Percentiles rank a stretch among this genome's conserved stretches.
Evolutionary conservation across 2,113 vertebrate species (phyloP).

Genomic region (Anthoscopus minutus): DNA sequence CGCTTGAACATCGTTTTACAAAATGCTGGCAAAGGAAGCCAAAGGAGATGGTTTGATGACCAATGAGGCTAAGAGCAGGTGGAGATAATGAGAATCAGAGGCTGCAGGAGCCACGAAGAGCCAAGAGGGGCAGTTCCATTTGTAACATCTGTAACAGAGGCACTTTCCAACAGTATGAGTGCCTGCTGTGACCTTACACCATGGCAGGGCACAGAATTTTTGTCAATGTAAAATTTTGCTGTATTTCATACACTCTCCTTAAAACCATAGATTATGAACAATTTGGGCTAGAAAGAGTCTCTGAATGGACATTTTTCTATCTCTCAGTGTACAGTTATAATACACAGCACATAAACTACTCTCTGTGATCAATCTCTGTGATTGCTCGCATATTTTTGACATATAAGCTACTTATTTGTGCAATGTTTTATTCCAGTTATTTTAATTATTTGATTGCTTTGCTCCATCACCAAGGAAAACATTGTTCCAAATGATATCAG

Average conservation of each 20-base stretch:
- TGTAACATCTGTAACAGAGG: not conserved
- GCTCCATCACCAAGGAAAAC: not conserved
- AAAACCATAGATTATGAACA: not conserved
- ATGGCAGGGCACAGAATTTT: not conserved
- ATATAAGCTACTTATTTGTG: not conserved
- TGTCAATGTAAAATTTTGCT: not conserved
- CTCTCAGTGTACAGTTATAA: not conserved
- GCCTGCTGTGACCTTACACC: not conserved
- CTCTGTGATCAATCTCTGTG: too few relatives aligned
- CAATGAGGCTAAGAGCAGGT: not conserved
- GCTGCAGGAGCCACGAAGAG: not conserved
- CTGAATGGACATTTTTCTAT: not conserved
- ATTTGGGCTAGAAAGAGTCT: not conserved
- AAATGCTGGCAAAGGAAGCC: not conserved
- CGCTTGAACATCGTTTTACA: accelerated
- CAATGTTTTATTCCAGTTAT: not conserved
- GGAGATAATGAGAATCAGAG: not conserved
- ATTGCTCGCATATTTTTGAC: not conserved
- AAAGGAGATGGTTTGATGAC: not conserved
- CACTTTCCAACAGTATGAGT: not conserved
- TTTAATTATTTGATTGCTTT: not conserved
- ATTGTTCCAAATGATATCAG: not conserved
- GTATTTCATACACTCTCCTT: not conserved
- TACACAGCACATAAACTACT: not conserved
- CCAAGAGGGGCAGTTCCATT: not conserved